A percentile compares a stretch with the other conserved stretches of the same genome.
Evolutionary conservation across 2,797 vertebrate genomes (phyloP).

Genomic region (Ctenochaetus hawaiiensis): DNA sequence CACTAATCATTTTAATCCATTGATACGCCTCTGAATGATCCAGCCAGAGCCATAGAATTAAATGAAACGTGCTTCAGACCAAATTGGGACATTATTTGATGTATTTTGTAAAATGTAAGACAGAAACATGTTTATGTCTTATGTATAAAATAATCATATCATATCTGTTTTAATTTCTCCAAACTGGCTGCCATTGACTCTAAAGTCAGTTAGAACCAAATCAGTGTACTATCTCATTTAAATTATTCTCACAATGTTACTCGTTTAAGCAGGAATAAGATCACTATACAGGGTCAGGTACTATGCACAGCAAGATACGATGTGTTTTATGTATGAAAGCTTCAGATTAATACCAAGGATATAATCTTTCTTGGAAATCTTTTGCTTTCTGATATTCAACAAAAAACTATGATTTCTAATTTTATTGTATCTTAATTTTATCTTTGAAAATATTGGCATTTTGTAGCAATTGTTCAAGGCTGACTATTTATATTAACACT

Average conservation of each 20-base stretch:
- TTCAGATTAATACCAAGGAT: conserved; percentile 2
- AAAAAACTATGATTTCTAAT: not conserved
- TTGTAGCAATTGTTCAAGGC: not conserved
- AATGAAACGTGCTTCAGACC: no score
- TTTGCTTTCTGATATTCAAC: not conserved
- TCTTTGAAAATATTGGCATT: not conserved
- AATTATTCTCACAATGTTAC: not conserved
- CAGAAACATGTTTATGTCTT: not conserved
- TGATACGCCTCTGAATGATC: not conserved
- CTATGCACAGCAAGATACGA: not conserved
- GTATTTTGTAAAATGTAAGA: not conserved
- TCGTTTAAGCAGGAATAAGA: not conserved
- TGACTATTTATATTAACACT: not conserved
- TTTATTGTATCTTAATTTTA: not conserved
- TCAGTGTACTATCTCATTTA: not conserved
- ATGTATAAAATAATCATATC: not conserved
- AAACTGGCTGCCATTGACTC: not conserved
- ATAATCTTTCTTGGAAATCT: not conserved
- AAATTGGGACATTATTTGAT: no score
- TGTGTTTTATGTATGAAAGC: not conserved
- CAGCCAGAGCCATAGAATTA: no score
- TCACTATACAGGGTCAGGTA: not conserved
- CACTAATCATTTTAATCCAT: not conserved
- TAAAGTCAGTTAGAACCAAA: not conserved
- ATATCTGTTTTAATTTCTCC: not conserved